Conservation (phyloP, 2,888 invertebrate genomes). For the Lepidocyrtinus sp. region DNA sequence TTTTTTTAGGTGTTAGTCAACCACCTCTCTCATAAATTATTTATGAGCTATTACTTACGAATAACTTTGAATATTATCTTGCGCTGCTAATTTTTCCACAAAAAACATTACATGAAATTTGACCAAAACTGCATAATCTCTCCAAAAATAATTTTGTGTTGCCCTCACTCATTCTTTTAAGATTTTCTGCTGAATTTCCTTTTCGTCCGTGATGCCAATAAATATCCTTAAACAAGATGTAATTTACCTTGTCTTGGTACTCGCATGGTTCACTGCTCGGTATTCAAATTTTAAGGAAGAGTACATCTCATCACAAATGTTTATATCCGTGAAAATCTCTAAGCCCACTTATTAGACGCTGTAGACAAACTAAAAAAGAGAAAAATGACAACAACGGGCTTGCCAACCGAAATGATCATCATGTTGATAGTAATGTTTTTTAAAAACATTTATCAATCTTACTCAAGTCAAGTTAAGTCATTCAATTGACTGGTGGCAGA, state of each 20-base stretch:
- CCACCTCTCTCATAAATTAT: constrained; percentile 27
- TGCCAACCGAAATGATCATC: constrained; percentile 39
- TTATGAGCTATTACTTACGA: constrained; percentile 25
- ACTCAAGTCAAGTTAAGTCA: constrained; percentile 54
- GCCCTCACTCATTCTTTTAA: constrained; percentile 9
- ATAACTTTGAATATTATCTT: not conserved
- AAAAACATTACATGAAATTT: constrained; percentile 25
- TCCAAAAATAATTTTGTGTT: constrained; percentile 35
- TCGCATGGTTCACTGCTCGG: constrained; percentile 20
- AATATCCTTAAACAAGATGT: constrained; percentile 46
- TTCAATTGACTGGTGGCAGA: constrained; percentile 42
- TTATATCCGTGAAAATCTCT: not conserved
- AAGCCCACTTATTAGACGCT: not conserved
- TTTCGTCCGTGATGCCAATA: constrained; percentile 24
- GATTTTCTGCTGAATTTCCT: constrained; percentile 34
- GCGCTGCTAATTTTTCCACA: not conserved
- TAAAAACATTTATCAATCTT: constrained; percentile 58
- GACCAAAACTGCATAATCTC: constrained; percentile 36
- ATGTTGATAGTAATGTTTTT: constrained; percentile 33
- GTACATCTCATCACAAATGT: not conserved
- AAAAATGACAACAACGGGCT: constrained; percentile 59
- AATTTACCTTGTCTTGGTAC: constrained; percentile 23
- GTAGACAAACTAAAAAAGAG: constrained; percentile 6
- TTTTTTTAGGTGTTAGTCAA: no score
- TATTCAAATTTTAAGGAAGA: not conserved